Conservation (phyloP, 2,113 vertebrate species). For the Halichoerus grypus region DNA sequence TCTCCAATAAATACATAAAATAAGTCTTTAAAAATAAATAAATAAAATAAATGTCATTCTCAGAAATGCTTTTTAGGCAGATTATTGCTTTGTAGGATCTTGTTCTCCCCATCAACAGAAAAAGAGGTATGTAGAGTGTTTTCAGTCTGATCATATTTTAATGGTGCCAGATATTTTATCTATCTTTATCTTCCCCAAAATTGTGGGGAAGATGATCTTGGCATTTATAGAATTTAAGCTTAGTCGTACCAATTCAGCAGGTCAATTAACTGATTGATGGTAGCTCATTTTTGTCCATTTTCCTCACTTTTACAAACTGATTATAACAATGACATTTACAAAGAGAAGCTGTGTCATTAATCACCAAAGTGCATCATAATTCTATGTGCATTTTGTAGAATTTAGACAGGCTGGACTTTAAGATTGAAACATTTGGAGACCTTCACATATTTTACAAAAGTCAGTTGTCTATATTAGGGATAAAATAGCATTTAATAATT, state of each 20-base stretch:
- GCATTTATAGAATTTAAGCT: slow-evolving; percentile 74
- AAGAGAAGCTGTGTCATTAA: background rate
- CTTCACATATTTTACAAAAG: background rate
- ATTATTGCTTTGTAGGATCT: background rate
- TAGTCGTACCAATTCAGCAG: slow-evolving; percentile 74
- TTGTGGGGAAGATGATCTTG: slow-evolving; percentile 67
- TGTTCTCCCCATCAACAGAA: background rate
- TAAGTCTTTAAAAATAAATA: background rate
- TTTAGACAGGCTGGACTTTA: background rate
- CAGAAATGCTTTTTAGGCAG: background rate
- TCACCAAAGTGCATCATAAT: background rate
- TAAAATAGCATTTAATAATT: background rate
- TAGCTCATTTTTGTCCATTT: slow-evolving; percentile 60
- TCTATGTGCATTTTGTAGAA: background rate
- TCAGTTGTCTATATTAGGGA: background rate
- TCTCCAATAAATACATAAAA: background rate
- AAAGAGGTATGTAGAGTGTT: background rate
- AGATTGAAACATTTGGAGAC: background rate
- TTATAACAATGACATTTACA: slow-evolving; percentile 24
- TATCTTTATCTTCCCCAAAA: slow-evolving; percentile 72
- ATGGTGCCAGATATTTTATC: slow-evolving; percentile 59
- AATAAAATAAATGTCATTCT: background rate
- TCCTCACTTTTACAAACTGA: slow-evolving; percentile 60
- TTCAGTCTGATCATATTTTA: slow-evolving; percentile 35
- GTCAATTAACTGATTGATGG: slow-evolving; percentile 75